These are phyloP conservation scores for Hafferia zeledoni DNA, from an alignment of 2,797 vertebrate species.

Conservation along the genomic window DNA sequence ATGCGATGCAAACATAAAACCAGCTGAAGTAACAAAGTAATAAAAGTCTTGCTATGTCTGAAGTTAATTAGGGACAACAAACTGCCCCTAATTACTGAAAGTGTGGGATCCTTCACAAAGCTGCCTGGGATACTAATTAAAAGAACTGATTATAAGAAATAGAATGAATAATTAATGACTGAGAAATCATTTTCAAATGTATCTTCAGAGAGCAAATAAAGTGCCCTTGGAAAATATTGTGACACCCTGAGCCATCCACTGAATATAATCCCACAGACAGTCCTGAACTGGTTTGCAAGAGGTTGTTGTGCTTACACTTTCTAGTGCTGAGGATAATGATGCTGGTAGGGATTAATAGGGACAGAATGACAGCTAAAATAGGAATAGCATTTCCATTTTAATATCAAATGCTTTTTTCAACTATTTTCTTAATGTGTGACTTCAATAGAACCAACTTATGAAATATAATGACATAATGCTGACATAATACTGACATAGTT, in stretches of 20 bases:
- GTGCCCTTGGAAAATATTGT: slow-evolving; percentile 46
- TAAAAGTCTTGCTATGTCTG: slow-evolving; percentile 2
- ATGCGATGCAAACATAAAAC: slow-evolving; percentile 11
- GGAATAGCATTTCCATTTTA: neutral
- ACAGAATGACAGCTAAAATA: neutral
- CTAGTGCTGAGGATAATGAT: neutral
- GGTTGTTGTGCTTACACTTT: neutral
- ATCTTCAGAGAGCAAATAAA: slow-evolving; percentile 43
- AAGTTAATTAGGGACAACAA: slow-evolving; percentile 62
- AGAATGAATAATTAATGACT: slow-evolving; percentile 59
- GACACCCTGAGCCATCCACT: neutral
- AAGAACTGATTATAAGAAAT: slow-evolving; percentile 51
- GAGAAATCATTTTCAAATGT: slow-evolving; percentile 23
- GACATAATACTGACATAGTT: neutral
- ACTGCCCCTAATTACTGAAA: slow-evolving; percentile 53
- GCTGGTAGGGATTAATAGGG: neutral
- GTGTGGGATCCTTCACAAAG: slow-evolving; percentile 26
- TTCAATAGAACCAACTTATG: neutral
- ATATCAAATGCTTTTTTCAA: neutral
- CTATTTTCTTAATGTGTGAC: neutral
- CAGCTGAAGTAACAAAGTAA: slow-evolving; percentile 23
- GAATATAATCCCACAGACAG: slow-evolving; percentile 7
- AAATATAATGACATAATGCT: neutral
- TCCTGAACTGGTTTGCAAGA: neutral
- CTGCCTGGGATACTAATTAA: slow-evolving; percentile 54